Evolutionary conservation across 2,113 vertebrate species (phyloP), one percentile per base, ranked within the genome.

Genomic region (Copsychus sechellarum): DNA sequence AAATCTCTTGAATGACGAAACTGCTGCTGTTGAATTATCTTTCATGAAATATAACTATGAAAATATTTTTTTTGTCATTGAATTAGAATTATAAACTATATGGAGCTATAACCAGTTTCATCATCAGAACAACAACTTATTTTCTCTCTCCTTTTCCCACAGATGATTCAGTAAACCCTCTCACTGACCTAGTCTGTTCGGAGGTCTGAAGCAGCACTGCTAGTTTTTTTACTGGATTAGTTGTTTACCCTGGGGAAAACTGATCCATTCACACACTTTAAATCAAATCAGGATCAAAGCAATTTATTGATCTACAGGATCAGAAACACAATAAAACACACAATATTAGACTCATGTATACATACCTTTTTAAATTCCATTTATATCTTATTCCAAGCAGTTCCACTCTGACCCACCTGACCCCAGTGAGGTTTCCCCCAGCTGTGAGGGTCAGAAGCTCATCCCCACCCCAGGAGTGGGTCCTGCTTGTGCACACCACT

Each of bases 401-500:
- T 23, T 72, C 12, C 51, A 56, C 16, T 9, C 2, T 4, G 11
- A 12, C 3, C 12, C 2, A 22, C 3, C 3, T 21, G 2, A 20
- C 2, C 5, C 13, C 2, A 1, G 9, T 16, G 25, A 48, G 3
- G 4, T 19, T 61, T 6, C 3, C 20, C 10, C 1, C 6, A 38
- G 21, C 26, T 29, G 7, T 20, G 13, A 5, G 7, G 5, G 12
- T 65, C 43, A 71, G 24, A 40, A 79, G 18, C 6, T 88, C 48
- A 51, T 0, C 2, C 21, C 5, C 4, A 43, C 6, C 5, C 26
- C 57, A 40, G 33, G 24, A 38, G 3, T 6, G 26, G 3, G 7
- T 71, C 10, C 8, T 34, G 10, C 28, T 38, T n/a, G 20, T 38
- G 25, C 15, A n/a, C 24, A 47, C 4, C 7, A 1, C 2, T 43